Percentiles rank a stretch among this genome's conserved stretches.
Conservation (phyloP, 2,888 invertebrate genomes). For the Drosophila nigricruria region DNA sequence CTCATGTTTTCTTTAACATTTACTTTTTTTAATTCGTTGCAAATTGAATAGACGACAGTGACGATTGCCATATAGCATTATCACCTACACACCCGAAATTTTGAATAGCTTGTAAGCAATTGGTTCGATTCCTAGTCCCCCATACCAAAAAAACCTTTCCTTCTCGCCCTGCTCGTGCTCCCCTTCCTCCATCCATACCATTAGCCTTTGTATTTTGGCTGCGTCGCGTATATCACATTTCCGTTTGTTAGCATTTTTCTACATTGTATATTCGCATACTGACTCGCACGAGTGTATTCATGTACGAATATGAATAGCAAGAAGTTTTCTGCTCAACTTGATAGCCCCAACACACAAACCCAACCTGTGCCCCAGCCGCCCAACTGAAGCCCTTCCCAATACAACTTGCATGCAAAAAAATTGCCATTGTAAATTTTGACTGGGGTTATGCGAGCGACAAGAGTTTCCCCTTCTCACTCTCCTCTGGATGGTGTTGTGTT, state of each 20-base stretch:
- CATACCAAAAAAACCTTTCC: background rate
- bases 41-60: slow-evolving; percentile 72
- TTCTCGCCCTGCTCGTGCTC: background rate
- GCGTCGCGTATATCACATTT: slow-evolving; percentile 78
- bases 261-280: slow-evolving; percentile 57
- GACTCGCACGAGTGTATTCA: slow-evolving; percentile 44
- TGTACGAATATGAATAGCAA: slow-evolving; percentile 63
- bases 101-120: slow-evolving; percentile 65
- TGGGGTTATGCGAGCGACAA: slow-evolving; percentile 40
- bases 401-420: slow-evolving; percentile 56
- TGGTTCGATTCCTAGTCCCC: slow-evolving; percentile 48
- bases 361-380: slow-evolving; percentile 12
- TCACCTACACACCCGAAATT: slow-evolving; percentile 57
- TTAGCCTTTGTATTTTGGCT: slow-evolving; percentile 68
- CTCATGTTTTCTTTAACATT: slow-evolving; percentile 5
- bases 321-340: slow-evolving; percentile 80
- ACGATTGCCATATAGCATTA: slow-evolving; percentile 70
- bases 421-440: slow-evolving; percentile 60
- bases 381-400: slow-evolving; percentile 40
- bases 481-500: slow-evolving; percentile 36
- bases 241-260: slow-evolving; percentile 78
- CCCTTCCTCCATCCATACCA: slow-evolving; percentile 29
- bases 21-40: slow-evolving; percentile 65
- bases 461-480: slow-evolving; percentile 30
- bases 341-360: slow-evolving; percentile 60